These are phyloP conservation scores for Protodeltote pygarga DNA, from an alignment of 2,888 invertebrate species.

Conservation along the genomic window DNA sequence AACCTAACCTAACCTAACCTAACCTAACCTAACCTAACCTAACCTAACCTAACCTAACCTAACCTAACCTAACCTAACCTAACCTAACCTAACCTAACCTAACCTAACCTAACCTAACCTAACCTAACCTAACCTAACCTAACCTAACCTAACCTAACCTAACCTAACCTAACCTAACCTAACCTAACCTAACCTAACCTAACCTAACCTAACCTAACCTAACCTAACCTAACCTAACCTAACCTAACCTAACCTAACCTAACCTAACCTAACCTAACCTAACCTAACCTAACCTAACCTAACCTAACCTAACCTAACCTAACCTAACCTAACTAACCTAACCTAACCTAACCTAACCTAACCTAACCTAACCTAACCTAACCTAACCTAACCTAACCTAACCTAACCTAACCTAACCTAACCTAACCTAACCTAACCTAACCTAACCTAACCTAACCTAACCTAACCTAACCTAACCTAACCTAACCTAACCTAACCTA, in stretches of 20 bases:
- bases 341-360: conserved; percentile 21
- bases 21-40: conserved; percentile 20
- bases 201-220: conserved; percentile 20
- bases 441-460: conserved; percentile 15
- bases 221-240: conserved; percentile 21
- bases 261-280: conserved; percentile 21
- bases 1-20: conserved; percentile 20
- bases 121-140: conserved; percentile 21
- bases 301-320: conserved; percentile 22
- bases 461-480: conserved; percentile 16
- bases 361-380: conserved; percentile 26
- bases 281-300: conserved; percentile 19
- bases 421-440: conserved; percentile 22
- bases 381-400: conserved; percentile 27
- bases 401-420: conserved; percentile 25
- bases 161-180: conserved; percentile 22
- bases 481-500: conserved; percentile 12
- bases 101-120: conserved; percentile 21
- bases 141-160: conserved; percentile 21
- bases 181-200: conserved; percentile 22
- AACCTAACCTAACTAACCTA: conserved; percentile 27
- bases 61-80: conserved; percentile 21
- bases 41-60: conserved; percentile 21
- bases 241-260: conserved; percentile 22
- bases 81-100: conserved; percentile 21